Conservation (phyloP, 2,888 invertebrate species). For the Osedax fenrisi region DNA sequence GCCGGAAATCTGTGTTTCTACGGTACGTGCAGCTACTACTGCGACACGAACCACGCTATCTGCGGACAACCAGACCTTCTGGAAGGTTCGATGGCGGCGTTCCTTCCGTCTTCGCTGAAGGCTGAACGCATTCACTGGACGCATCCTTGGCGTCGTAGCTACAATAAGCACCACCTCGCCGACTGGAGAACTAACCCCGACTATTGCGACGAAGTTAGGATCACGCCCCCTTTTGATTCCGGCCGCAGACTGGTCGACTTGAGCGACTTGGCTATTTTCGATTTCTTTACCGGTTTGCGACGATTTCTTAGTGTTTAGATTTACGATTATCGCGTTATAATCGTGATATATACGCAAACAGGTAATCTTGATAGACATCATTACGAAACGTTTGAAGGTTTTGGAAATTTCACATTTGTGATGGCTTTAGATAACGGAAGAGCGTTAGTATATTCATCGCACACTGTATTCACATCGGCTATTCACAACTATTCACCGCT, state of each 20-base stretch:
- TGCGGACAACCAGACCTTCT: conserved; percentile 87
- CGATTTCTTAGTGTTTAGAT: too few relatives aligned
- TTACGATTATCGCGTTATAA: too few relatives aligned
- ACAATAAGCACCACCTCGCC: conserved; percentile 61
- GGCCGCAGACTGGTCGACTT: conserved; percentile 80
- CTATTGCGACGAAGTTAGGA: conserved; percentile 75
- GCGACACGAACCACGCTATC: conserved; percentile 63
- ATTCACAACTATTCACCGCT: neutral
- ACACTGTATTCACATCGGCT: too few relatives aligned
- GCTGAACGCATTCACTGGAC: conserved; percentile 30
- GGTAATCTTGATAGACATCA: conserved; percentile 95
- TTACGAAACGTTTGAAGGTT: conserved; percentile 88
- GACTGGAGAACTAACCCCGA: conserved; percentile 89
- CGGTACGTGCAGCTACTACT: conserved; percentile 54
- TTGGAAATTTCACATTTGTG: conserved; percentile 85
- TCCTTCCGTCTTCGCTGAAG: conserved; percentile 54
- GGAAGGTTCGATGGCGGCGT: conserved; percentile 89
- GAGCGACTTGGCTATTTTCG: conserved; percentile 89
- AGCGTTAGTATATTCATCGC: conserved; percentile 53
- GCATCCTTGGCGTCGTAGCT: conserved; percentile 76
- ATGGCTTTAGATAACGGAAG: conserved; percentile 90
- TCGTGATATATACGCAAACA: too few relatives aligned
- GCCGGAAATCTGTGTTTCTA: conserved; percentile 54
- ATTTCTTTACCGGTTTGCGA: conserved; percentile 72
- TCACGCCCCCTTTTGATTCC: conserved; percentile 76